Conservation (phyloP, 2,113 vertebrate species). For the Aegithalos caudatus region DNA sequence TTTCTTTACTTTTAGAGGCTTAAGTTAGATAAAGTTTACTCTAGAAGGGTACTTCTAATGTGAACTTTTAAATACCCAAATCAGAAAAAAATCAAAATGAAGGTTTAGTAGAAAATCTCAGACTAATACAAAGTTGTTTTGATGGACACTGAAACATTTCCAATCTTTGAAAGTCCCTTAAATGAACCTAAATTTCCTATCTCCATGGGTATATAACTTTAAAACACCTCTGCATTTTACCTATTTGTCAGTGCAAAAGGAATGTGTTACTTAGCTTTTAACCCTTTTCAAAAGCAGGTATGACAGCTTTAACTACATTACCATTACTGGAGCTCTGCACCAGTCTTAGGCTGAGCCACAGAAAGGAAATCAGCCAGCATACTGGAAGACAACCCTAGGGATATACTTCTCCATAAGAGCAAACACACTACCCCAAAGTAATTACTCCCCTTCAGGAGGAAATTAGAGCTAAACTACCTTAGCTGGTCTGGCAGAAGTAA, state of each 20-base stretch:
- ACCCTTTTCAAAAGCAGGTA: not conserved
- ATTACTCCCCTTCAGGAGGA: not conserved
- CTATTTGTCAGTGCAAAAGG: not conserved
- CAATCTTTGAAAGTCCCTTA: not conserved
- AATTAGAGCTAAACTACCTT: not conserved
- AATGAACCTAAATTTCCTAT: not conserved
- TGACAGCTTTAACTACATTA: not conserved
- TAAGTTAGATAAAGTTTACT: not conserved
- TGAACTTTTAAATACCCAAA: not conserved
- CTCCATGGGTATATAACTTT: not conserved
- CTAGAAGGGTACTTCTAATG: not conserved
- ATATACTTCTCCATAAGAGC: not conserved
- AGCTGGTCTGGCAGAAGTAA: not conserved
- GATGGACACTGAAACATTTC: not conserved
- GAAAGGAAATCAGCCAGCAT: not conserved
- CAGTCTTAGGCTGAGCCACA: not conserved
- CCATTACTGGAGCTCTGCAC: not conserved
- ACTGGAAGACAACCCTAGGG: not conserved
- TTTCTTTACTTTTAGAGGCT: not conserved
- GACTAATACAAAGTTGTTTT: not conserved
- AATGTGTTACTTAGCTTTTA: not conserved
- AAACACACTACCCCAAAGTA: conserved; percentile 18
- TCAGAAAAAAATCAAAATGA: not conserved
- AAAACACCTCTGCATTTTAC: not conserved
- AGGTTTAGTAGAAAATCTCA: not conserved